Evolutionary conservation across 2,888 invertebrate species (phyloP).

Genomic region (Drosophila paucipuncta): DNA sequence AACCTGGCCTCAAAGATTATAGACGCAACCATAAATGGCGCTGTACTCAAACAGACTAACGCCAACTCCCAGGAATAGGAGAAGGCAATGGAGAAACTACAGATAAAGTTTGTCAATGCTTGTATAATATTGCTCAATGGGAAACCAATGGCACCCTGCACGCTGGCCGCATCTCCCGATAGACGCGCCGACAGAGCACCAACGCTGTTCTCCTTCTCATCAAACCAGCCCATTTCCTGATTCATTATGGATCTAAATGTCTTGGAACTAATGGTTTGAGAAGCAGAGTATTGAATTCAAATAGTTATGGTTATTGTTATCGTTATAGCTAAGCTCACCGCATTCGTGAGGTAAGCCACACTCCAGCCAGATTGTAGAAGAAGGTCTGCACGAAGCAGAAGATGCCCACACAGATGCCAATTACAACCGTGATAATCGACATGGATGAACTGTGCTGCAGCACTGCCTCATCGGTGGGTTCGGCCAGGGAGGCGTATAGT

Average conservation of each 20-base stretch:
- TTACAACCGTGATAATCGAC: constrained; percentile 87
- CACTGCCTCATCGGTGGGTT: constrained; percentile 86
- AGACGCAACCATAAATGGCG: constrained; percentile 89
- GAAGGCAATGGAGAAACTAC: constrained; percentile 88
- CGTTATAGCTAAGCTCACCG: constrained; percentile 54
- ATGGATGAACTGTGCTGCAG: constrained; percentile 87
- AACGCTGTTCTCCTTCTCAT: constrained; percentile 88
- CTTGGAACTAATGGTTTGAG: constrained; percentile 57
- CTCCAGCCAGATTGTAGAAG: constrained; percentile 91
- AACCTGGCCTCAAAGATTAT: constrained; percentile 89
- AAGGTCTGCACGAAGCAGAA: constrained; percentile 90
- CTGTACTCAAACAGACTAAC: constrained; percentile 88
- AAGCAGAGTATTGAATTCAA: neutral
- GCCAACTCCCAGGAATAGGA: constrained; percentile 90
- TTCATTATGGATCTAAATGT: constrained; percentile 89
- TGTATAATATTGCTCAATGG: constrained; percentile 90
- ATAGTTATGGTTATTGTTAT: neutral
- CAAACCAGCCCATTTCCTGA: constrained; percentile 92
- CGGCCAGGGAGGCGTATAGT: constrained; percentile 87
- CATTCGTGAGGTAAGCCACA: constrained; percentile 89
- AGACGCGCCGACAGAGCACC: constrained; percentile 90
- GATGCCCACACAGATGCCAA: constrained; percentile 88
- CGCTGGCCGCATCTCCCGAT: constrained; percentile 90
- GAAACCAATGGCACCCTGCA: constrained; percentile 91
- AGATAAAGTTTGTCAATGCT: constrained; percentile 88